Evolutionary conservation across 2,888 invertebrate genomes (phyloP).

Genomic region (Seira sanloemensis): DNA sequence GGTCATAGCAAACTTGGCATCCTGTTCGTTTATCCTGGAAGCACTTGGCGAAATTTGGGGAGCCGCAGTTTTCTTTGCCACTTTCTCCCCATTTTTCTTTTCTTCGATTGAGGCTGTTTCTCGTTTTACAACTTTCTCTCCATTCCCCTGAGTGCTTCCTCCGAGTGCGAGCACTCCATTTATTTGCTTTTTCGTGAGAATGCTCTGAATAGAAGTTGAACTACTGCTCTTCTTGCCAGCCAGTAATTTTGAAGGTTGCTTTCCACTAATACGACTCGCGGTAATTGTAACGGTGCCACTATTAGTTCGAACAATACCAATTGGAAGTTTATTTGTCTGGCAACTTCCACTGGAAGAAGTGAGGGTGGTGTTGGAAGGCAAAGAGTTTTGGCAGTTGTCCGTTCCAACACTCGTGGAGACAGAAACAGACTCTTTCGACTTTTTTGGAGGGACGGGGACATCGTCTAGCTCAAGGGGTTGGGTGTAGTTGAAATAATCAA

Average conservation of each 20-base stretch:
- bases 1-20: conserved; percentile 72
- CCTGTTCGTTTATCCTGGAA: conserved; percentile 72
- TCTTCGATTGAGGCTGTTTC: conserved; percentile 2
- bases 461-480: conserved; percentile 76
- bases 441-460: conserved; percentile 69
- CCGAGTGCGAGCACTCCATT: conserved; percentile 29
- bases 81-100: conserved; percentile 38
- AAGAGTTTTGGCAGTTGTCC: conserved; percentile 23
- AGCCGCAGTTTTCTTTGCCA: conserved; percentile 24
- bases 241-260: conserved; percentile 19
- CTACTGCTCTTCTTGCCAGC: background rate
- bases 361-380: background rate
- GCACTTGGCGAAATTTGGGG: conserved; percentile 56
- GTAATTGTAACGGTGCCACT: background rate
- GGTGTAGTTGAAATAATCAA: conserved; percentile 82
- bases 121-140: conserved; percentile 21
- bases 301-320: background rate
- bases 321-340: background rate
- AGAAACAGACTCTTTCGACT: conserved; percentile 33
- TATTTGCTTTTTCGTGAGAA: conserved; percentile 24
- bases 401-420: conserved; percentile 37
- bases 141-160: conserved; percentile 11
- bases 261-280: conserved; percentile 23
- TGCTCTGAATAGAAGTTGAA: background rate
- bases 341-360: background rate